Base-by-base conservation (phyloP, 1,140 invertebrate genomes). In the Triops cancriformis region DNA sequence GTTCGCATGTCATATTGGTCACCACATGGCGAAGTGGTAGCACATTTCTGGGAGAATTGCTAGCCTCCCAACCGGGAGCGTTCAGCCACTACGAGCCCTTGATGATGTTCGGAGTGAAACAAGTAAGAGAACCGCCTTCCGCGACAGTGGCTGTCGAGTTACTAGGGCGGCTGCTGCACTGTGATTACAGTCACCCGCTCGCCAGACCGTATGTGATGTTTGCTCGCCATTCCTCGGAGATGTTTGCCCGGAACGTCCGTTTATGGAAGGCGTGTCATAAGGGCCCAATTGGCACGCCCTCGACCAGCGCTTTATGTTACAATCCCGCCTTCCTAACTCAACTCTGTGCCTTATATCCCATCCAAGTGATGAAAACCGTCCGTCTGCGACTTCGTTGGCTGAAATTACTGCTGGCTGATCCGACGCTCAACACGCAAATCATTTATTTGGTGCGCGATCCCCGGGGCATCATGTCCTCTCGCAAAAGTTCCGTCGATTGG, bases 1-100 rank as follows among this genome's bases (percentile, higher is more conserved):
- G 51, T 64, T 64, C 51, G 73, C 73, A 41, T 6, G 18, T 76
- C 23, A 10, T 94, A n/a, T 91, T 95, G 79, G 83, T 94, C 27
- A 93, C 92, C 1, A 93, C 92, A 45, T 94, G 93, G 92, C 86
- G 93, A 77, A 93, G 92, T 7, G 93, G 93, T 18, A 94, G 93
- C 43, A 94, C 94, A 23, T 95, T 95, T 83, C 87, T 95, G 73
- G 93, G 93, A 31, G 93, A 95, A 82, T 88, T 95, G 51, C 51
- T 64, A 18, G 51, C 51, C 51, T 64, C 51, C n/a, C 51, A 64
- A 64, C 51, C 51, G 51, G 51, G 51, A 64, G 23, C 51, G 51
- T 64, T 64, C 51, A 64, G 51, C 51, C 51, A 64, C 51, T 64
- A 64, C 51, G 51, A 64, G 51, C 51, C 51, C 10, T 64, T 64